Base-by-base conservation (phyloP, 2,888 invertebrate species). In the Drosophila imparisetae region DNA sequence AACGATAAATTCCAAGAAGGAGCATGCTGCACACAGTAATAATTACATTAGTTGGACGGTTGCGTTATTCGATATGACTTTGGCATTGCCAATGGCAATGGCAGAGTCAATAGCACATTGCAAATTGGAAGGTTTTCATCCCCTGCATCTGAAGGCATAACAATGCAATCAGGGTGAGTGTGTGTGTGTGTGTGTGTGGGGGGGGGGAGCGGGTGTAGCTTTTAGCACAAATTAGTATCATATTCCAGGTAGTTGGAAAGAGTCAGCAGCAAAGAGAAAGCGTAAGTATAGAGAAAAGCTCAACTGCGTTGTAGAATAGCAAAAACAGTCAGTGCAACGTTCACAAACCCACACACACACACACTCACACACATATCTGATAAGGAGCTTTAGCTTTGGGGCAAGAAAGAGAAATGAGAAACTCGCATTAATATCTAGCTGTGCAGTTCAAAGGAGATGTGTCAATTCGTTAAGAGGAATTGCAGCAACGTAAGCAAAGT, bases 41-140 rank as follows among this genome's bases (percentile, higher is more conserved):
- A 67, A 74, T 74, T 55, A 59, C 55, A 72, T 73, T 73, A 67
- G 67, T 63, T 66, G 13, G 52, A 62, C 53, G 49, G 48, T 53
- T 40, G 49, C 55, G 55, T 40, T 57, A 42, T 57, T 57, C 40
- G 59, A 54, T 49, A 60, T 64, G 48, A 32, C 49, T 18, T 60
- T 60, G 66, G 27, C 60, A 54, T 54, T 58, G 59, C 15, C 54
- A 54, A 11, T 54, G 55, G 10, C 59, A 27, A 29, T 67, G 32
- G 4, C 36, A 48, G n/a, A 45, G 29, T 45, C 24, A 24, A 38
- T 54, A 11, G 38, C 38, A 40, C n/a, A 13, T 55, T 40, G 38
- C 27, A 40, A 54, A 54, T 36, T 54, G 40, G 13, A 29, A 8
- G 29, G 7, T 21, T 38, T n/a, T 29, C 29, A 57, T 57, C 11